A percentile compares a stretch with the other conserved stretches of the same genome.
phyloP scores from a whole-genome alignment of 2,888 invertebrate species.

The Tolmerus cingulatus region DNA sequence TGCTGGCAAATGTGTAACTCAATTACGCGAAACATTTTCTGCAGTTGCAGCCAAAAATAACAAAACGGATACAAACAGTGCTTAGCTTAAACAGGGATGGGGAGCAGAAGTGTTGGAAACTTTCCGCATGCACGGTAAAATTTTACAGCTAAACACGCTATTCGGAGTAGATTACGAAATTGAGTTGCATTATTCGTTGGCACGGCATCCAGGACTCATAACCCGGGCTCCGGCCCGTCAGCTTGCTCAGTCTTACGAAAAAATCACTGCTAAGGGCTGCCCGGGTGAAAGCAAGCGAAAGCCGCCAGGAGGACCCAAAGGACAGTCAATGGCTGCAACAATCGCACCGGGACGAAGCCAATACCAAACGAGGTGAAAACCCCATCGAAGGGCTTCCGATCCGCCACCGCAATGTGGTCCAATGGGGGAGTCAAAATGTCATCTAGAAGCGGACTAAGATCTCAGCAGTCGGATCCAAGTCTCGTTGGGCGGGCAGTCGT shows the following conservation, averaged over 20 bases:
- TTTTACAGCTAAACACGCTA: not conserved
- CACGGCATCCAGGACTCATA: conserved; percentile 3
- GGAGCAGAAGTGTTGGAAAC: not conserved
- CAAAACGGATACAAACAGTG: not conserved
- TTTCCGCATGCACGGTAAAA: not conserved
- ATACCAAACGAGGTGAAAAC: conserved; percentile 16
- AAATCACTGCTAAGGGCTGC: conserved; percentile 11
- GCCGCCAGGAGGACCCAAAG: not conserved
- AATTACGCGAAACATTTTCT: not conserved
- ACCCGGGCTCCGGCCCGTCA: not conserved
- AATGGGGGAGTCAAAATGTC: conserved; percentile 1
- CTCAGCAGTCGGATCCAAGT: not conserved
- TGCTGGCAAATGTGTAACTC: not conserved
- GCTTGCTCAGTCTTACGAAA: not conserved
- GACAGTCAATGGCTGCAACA: not conserved
- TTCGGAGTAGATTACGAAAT: conserved; percentile 2
- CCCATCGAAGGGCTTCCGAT: not conserved
- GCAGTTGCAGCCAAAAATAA: conserved; percentile 3
- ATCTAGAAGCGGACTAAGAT: not conserved
- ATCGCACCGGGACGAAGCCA: not conserved
- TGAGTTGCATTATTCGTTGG: conserved; percentile 8
- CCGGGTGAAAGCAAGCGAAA: not conserved
- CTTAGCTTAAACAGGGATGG: not conserved
- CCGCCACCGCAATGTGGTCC: not conserved
- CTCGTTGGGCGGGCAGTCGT: conserved; percentile 12